These are phyloP conservation scores for Nomada fucata DNA, from an alignment of 2,888 invertebrate genomes.

Conservation along the genomic window DNA sequence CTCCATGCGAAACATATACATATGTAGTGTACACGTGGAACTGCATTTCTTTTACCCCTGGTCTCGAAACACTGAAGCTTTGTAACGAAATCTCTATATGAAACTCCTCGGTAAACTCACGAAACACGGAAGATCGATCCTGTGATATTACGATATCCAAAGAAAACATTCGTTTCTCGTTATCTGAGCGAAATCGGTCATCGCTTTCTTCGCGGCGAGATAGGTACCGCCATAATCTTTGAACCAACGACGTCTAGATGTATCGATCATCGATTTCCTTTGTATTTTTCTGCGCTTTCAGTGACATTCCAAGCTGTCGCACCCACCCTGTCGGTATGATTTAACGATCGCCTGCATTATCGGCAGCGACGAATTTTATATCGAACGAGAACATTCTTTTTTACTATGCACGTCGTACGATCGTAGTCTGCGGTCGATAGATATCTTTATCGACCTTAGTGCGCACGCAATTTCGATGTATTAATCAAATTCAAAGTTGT, in stretches of 20 bases:
- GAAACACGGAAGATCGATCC: conserved; percentile 13
- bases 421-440: not conserved
- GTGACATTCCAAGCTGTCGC: not conserved
- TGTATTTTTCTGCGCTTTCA: conserved; percentile 1
- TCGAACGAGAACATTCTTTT: not conserved
- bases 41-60: not conserved
- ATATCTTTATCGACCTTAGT: not conserved
- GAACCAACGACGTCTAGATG: not conserved
- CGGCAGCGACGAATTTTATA: conserved; percentile 20
- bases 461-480: not conserved
- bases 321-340: not conserved
- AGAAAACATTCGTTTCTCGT: not conserved
- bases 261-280: conserved; percentile 30
- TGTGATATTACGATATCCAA: not conserved
- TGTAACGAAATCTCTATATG: not conserved
- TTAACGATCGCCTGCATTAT: conserved; percentile 5
- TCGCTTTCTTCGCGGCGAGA: not conserved
- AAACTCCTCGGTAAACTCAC: not conserved
- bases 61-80: conserved; percentile 14
- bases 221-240: not conserved
- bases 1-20: not conserved
- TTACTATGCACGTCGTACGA: not conserved
- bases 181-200: conserved; percentile 17
- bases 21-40: not conserved
- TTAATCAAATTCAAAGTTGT: not conserved